These are phyloP conservation scores for Torymus aiolomorphi DNA, from an alignment of 2,888 invertebrate genomes.

Conservation along the genomic window DNA sequence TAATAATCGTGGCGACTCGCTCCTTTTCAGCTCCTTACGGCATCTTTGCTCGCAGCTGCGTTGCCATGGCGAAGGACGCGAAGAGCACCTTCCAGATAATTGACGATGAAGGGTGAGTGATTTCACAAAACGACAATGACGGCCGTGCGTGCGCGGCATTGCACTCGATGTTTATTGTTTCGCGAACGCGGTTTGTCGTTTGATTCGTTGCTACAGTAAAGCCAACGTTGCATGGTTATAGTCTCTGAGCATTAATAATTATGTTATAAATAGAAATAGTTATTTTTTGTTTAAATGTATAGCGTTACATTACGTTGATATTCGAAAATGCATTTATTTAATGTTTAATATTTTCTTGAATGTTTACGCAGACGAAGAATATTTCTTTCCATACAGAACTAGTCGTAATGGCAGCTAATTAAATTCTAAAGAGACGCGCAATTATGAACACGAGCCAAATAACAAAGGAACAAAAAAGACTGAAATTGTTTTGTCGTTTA, in stretches of 20 bases:
- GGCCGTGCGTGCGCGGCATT: background rate
- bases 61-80: slow-evolving; percentile 97
- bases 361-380: no score
- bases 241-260: no score
- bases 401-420: background rate
- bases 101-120: slow-evolving; percentile 90
- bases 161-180: background rate
- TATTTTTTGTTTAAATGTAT: no score
- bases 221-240: no score
- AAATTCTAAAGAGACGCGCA: background rate
- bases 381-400: no score
- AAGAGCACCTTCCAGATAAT: slow-evolving; percentile 97
- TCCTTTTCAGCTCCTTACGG: slow-evolving; percentile 90
- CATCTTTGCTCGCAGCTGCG: slow-evolving; percentile 95
- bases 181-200: background rate
- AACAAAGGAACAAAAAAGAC: background rate
- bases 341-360: no score
- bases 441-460: background rate
- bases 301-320: no score
- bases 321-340: no score
- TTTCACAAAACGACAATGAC: background rate
- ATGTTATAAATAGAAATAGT: no score
- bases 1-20: slow-evolving; percentile 5
- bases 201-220: no score
- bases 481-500: slow-evolving; percentile 22